phyloP scores from a whole-genome alignment of 2,797 vertebrate genomes.

The Malurus leucopterus region DNA sequence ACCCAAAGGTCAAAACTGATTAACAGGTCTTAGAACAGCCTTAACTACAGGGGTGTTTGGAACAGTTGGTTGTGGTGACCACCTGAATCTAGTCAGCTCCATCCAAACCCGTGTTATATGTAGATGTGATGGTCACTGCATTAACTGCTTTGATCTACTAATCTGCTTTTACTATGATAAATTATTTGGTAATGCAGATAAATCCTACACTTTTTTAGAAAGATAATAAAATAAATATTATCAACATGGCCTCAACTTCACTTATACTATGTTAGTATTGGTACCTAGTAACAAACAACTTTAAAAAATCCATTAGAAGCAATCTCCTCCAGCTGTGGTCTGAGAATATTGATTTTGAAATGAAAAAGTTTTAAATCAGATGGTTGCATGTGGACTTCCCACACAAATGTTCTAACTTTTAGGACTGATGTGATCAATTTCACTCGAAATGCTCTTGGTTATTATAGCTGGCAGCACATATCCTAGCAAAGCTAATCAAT shows the following conservation, averaged over 20 bases:
- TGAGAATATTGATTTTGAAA: constrained; percentile 15
- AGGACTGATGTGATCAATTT: constrained; percentile 58
- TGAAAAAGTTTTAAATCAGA: constrained; percentile 47
- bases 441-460: constrained; percentile 28
- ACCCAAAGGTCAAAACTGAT: neutral
- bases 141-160: neutral
- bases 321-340: constrained; percentile 21
- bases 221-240: neutral
- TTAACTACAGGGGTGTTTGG: neutral
- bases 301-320: constrained; percentile 16
- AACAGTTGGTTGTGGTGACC: neutral
- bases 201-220: neutral
- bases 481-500: constrained; percentile 57
- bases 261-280: neutral
- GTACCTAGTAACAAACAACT: neutral
- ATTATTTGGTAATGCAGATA: neutral
- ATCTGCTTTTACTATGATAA: neutral
- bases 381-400: constrained; percentile 3
- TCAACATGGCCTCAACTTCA: neutral
- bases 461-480: constrained; percentile 48
- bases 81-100: neutral
- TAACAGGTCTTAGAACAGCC: neutral
- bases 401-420: constrained; percentile 40
- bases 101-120: neutral
- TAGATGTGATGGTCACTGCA: neutral